Conservation (phyloP, 2,888 invertebrate species). For the Octonoba sinensis region DNA sequence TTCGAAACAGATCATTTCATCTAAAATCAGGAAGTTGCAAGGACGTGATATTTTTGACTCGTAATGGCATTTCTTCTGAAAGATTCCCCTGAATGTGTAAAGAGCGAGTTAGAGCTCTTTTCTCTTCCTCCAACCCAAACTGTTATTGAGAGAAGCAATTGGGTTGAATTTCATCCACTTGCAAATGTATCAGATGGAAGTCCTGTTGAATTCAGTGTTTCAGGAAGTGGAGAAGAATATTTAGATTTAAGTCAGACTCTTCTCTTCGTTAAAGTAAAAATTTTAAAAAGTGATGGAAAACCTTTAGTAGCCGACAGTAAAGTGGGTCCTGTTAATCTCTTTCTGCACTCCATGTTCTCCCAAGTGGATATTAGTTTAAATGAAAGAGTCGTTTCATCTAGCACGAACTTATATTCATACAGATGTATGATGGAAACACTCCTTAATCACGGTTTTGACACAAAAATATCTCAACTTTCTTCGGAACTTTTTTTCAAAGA, state of each 20-base stretch:
- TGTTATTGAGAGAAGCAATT: constrained; percentile 18
- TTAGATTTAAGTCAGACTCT: constrained; percentile 30
- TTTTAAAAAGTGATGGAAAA: constrained; percentile 9
- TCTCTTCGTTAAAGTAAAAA: constrained; percentile 24
- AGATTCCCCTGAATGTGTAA: constrained; percentile 19
- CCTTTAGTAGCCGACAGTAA: background rate
- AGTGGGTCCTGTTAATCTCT: constrained; percentile 8
- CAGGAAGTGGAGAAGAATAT: constrained; percentile 30
- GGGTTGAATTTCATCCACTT: constrained; percentile 23
- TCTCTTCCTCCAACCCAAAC: constrained; percentile 15
- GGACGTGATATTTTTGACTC: constrained; percentile 30
- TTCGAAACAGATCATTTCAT: constrained; percentile 17
- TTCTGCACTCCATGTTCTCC: background rate
- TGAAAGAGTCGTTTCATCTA: constrained; percentile 27
- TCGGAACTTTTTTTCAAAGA: constrained; percentile 23
- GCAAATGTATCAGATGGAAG: constrained; percentile 14
- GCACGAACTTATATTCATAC: constrained; percentile 18
- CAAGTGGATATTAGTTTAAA: constrained; percentile 25
- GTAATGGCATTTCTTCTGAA: constrained; percentile 27
- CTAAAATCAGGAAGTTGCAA: constrained; percentile 5
- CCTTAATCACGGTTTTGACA: constrained; percentile 19
- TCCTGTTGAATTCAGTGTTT: constrained; percentile 14
- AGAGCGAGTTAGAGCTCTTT: constrained; percentile 19
- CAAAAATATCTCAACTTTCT: constrained; percentile 27
- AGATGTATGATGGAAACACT: constrained; percentile 21